Percentiles rank a stretch among this genome's conserved stretches.
Conservation (phyloP, 2,113 vertebrate genomes). For the Struthidea cinerea region DNA sequence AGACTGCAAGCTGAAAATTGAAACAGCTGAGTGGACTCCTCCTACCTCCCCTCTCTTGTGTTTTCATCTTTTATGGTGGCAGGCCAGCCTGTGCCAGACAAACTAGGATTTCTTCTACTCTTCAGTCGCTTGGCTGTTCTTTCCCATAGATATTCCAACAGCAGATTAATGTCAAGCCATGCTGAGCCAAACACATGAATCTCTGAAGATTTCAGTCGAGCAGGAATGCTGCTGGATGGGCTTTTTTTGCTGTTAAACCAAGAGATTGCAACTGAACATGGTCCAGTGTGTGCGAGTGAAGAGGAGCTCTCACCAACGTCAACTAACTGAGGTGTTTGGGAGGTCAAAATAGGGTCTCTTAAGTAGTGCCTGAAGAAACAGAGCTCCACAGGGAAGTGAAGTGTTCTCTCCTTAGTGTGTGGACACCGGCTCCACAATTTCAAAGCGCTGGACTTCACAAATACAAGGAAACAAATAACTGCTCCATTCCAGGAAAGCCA, state of each 20-base stretch:
- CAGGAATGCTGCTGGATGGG: neutral
- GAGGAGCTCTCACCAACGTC: neutral
- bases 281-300: neutral
- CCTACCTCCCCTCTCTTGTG: conserved; percentile 44
- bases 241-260: neutral
- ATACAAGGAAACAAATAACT: neutral
- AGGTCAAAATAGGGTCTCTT: neutral
- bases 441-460: neutral
- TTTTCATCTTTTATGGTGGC: conserved; percentile 64
- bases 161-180: conserved; percentile 12
- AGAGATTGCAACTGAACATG: neutral
- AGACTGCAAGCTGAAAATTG: conserved; percentile 38
- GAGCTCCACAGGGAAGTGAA: neutral
- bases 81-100: conserved; percentile 20
- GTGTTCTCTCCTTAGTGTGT: neutral
- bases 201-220: neutral
- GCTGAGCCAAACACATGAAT: neutral
- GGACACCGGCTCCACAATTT: no score
- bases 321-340: neutral
- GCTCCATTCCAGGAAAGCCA: neutral
- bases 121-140: conserved; percentile 5
- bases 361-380: neutral
- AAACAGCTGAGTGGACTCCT: conserved; percentile 53
- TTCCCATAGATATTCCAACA: conserved; percentile 31
- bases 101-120: conserved; percentile 18